Evolutionary conservation across 1,140 invertebrate genomes (phyloP), one percentile per base, ranked within the genome.

Genomic region (Patella vulgata): DNA sequence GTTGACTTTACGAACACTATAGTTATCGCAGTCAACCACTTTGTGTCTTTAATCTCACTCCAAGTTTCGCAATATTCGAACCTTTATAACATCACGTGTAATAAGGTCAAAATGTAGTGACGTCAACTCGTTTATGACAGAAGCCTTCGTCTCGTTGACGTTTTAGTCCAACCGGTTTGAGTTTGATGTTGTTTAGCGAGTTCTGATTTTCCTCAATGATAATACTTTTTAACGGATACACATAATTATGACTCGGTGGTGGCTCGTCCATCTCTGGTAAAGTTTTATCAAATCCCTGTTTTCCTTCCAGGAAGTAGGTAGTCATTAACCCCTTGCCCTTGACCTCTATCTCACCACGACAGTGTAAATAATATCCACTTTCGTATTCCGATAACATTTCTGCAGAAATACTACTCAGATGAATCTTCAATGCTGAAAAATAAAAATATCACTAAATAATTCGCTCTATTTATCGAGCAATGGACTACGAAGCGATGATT

Each of bases 231-330:
- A 36, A 14, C 14, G 33, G 33, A 36, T 36, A 36, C 5, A 36
- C 14, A 14, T 36, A 36, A 36, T 36, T 5, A 36, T 36, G 5
- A 8, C 33, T 14, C 5, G 33, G 33, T 48, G 46, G 39, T 19
- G 62, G 39, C n/a, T 36, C 43, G 23, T 63, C 53, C 21, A 68
- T 66, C 1, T 59, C 52, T 9, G 75, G 78, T 17, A 80, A 47
- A 12, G 59, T 58, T 53, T 75, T 76, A 30, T 63, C 52, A 58
- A 74, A 73, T 4, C 73, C 78, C 27, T 74, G 70, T 39, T 60
- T 65, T 12, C 93, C 93, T 33, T 92, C 84, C 33, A 96, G 85
- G 92, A 93, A 96, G 83, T 93, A 96, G 1, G 94, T 96, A 62
- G 90, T 89, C 90, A 94, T 92, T 77, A 89, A 89, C 36, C 94